phyloP scores from a whole-genome alignment of 2,113 vertebrate genomes.

The Oncorhynchus nerka region DNA sequence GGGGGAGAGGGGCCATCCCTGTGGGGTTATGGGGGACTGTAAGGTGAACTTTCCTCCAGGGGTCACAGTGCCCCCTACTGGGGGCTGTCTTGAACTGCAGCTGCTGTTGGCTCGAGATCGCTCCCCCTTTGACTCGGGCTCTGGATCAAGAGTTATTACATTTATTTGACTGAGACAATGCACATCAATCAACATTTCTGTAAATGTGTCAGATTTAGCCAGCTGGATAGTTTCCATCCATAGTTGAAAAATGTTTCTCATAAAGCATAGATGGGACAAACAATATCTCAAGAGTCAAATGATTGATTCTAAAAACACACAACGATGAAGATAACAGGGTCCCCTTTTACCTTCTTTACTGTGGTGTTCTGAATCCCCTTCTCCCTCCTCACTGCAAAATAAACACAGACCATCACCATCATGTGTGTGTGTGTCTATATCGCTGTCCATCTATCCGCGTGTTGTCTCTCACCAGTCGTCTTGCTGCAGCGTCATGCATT shows the following conservation, averaged over 20 bases:
- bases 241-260: too few species aligned
- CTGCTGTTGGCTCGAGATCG: slow-evolving; percentile 66
- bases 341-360: slow-evolving; percentile 54
- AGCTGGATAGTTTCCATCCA: too few species aligned
- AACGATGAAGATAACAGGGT: neutral
- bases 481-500: slow-evolving; percentile 77
- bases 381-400: slow-evolving; percentile 72
- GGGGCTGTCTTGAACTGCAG: slow-evolving; percentile 6
- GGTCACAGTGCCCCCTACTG: slow-evolving; percentile 41
- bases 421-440: neutral
- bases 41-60: slow-evolving; percentile 58
- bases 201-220: too few species aligned
- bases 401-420: neutral
- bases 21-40: slow-evolving; percentile 53
- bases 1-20: slow-evolving; percentile 54
- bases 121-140: slow-evolving; percentile 64
- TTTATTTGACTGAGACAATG: too few species aligned
- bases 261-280: too few species aligned
- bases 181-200: too few species aligned
- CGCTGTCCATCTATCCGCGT: neutral
- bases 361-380: slow-evolving; percentile 57
- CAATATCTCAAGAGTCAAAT: neutral
- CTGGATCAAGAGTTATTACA: slow-evolving; percentile 41
- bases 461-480: slow-evolving; percentile 62
- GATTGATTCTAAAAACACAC: neutral